A percentile compares a stretch with the other conserved stretches of the same genome.
Conservation (phyloP, 2,888 invertebrate species). For the Carcina quercana region DNA sequence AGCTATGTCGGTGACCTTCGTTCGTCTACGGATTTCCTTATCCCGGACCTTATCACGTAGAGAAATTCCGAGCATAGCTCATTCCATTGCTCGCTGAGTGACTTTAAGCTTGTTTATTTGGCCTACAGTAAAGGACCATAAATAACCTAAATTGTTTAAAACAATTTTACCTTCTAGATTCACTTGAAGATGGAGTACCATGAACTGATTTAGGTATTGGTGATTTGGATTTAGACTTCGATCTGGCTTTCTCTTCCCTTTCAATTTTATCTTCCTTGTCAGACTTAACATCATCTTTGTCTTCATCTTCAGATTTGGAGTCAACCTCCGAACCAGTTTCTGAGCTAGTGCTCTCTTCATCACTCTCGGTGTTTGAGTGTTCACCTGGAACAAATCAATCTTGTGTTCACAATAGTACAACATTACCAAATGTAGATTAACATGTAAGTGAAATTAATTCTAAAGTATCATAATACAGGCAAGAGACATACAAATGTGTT, state of each 20-base stretch:
- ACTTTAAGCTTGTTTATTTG: no score
- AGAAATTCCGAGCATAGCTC: no score
- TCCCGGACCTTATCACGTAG: no score
- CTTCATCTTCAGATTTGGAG: constrained; percentile 57
- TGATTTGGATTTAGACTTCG: constrained; percentile 51
- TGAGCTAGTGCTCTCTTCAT: constrained; percentile 59
- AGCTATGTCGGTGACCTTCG: no score
- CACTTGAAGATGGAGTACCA: constrained; percentile 48
- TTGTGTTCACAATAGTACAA: constrained; percentile 2
- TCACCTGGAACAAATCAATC: constrained; percentile 42
- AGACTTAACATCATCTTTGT: constrained; percentile 33
- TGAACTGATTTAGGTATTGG: constrained; percentile 44
- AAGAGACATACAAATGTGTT: neutral
- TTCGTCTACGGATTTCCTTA: no score
- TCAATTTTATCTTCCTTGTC: constrained; percentile 56
- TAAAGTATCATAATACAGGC: neutral
- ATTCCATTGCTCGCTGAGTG: no score
- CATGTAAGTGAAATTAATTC: neutral
- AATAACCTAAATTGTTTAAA: no score
- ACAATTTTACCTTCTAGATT: constrained; percentile 44
- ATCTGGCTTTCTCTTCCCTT: constrained; percentile 32
- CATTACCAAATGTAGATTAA: neutral
- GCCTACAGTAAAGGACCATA: no score
- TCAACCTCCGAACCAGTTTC: constrained; percentile 53
- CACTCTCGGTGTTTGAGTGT: constrained; percentile 66